Evolutionary conservation across 2,113 vertebrate genomes (phyloP).

Genomic region (Ciconia boyciana): DNA sequence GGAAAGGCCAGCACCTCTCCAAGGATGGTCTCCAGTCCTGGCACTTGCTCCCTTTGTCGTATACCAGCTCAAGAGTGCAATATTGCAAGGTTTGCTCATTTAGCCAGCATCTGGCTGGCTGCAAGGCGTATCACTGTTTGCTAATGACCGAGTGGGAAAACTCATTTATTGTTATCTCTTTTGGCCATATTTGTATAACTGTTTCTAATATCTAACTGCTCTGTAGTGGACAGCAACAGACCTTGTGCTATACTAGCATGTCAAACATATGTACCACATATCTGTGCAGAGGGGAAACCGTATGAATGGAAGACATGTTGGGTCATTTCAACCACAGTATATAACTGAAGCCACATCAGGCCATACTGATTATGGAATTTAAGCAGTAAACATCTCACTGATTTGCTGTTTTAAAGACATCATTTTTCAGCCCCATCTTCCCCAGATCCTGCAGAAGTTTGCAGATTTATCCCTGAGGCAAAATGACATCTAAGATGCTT

Average conservation of each 20-base stretch:
- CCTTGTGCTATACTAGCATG: background rate
- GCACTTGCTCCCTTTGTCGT: background rate
- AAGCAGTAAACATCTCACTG: background rate
- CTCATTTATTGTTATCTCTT: background rate
- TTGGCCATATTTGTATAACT: background rate
- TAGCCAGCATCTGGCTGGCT: constrained; percentile 2
- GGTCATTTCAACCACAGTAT: background rate
- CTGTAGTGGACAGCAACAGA: background rate
- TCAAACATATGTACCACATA: background rate
- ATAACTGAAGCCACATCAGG: background rate
- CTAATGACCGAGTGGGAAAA: background rate
- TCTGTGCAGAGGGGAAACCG: background rate
- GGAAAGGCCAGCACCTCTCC: background rate
- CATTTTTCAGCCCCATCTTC: background rate
- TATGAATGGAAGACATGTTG: background rate
- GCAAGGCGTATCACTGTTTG: background rate
- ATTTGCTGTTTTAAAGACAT: background rate
- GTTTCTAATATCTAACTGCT: background rate
- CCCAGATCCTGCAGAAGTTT: background rate
- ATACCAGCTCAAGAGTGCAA: background rate
- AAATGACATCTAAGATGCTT: background rate
- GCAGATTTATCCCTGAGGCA: background rate
- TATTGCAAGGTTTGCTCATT: background rate
- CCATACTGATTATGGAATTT: background rate
- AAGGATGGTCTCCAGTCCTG: constrained; percentile 17